Base-by-base conservation (phyloP, 2,888 invertebrate genomes). In the Gymnosoma rotundatum region DNA sequence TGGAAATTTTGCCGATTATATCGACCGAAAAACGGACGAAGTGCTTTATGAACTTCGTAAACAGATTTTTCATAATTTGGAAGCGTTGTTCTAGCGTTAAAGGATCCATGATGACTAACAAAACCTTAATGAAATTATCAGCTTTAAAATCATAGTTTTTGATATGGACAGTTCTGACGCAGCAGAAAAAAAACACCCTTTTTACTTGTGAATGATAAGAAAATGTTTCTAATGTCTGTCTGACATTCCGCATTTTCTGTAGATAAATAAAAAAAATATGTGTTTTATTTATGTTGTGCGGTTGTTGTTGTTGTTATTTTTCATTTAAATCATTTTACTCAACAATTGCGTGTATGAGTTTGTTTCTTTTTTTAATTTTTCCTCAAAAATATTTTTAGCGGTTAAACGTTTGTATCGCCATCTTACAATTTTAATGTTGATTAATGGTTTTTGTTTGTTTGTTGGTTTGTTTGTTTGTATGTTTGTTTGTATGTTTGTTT, bases 301-400 rank as follows among this genome's bases (percentile, higher is more conserved):
- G n/a, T 32, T 58, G 42, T 18, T 18, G 20, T 63, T 63, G 18
- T 61, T 52, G 60, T 36, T 32, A 20, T 18, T 72, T 64, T 56
- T 58, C 45, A 10, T 12, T 72, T n/a, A 67, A 75, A 45, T 64
- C 25, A 58, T 74, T 70, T 81, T 45, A 75, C 54, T 75, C 69
- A 81, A 70, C 70, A 67, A 73, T 78, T 83, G 78, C 73, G 73
- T 83, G 78, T 58, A 70, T 74, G 70, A 58, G 58, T 52, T 60
- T 32, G 3, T 32, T 32, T 32, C 7, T 32, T 5, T 32, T 6
- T 80, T 20, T 32, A 20, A 50, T 70, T 63, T 70, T 72, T 52
- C n/a, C 14, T 72, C 56, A 16, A 63, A 75, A 10, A 54, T 58
- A 25, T 52, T 79, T 73, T 73, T 54, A 75, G 70, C 75, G 81